Evolutionary conservation across 2,797 vertebrate species (phyloP), one percentile per base, ranked within the genome.

Genomic region (Enteromius trimaculatus): DNA sequence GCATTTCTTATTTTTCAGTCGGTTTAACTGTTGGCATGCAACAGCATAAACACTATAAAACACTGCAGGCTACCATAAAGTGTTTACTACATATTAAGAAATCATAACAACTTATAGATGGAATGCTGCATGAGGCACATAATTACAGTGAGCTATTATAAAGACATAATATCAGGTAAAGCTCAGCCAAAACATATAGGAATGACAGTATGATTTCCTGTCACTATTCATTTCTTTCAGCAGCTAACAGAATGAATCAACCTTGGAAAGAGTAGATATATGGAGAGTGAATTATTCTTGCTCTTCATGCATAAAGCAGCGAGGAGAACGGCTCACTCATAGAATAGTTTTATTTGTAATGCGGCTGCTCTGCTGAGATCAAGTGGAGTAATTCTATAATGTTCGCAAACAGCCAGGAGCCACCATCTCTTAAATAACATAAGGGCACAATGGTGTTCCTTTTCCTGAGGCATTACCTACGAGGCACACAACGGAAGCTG

Each of bases 351-450:
- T 83, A 85, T 88, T 60, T 84, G 51, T 84, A 79, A 86, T 79
- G 47, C 76, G 84, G 65, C 65, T 31, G 29, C 77, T 60, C 60
- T 60, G 76, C 60, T 49, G 31, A 74, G 82, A 88, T 87, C 86
- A 86, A 87, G 77, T 84, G 74, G 66, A 81, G 71, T 75, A 79
- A 87, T 88, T 87, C 84, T 84, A 72, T 77, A 85, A 79, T 53
- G 70, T 77, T 79, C 47, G 7, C 71, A 49, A 60, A 84, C 74
- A 70, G 26, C 75, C 70, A 80, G 75, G 65, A 71, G 37, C 76
- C 14, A 64, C 42, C 66, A 60, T 75, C 70, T 82, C 79, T 82
- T 55, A 47, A 87, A 82, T 53, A 60, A 75, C 76, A 84, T 81
- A 80, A 65, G 75, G 37, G 31, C 70, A 58, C 74, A 69, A 69